Conservation (phyloP, 2,113 vertebrate species). For the Hydrolagus affinis region DNA sequence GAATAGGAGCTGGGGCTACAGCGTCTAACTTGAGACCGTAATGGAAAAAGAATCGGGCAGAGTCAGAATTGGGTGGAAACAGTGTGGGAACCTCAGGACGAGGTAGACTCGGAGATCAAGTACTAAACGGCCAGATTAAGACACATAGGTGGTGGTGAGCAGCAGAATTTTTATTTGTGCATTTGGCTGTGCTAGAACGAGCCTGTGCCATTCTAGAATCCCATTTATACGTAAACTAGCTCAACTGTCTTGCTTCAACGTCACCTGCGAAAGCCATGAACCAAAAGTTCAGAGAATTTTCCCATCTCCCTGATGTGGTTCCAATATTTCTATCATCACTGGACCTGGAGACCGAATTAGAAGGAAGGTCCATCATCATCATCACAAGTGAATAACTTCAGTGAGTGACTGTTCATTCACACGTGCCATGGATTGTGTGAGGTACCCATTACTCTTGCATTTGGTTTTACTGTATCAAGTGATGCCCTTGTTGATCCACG, state of each 20-base stretch:
- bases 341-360: neutral
- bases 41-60: too few relatives aligned
- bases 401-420: neutral
- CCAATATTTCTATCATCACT: neutral
- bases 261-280: neutral
- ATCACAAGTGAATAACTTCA: too few relatives aligned
- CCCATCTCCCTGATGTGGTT: neutral
- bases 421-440: neutral
- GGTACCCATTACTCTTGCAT: neutral
- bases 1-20: too few relatives aligned
- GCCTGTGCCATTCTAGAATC: slow-evolving; percentile 15
- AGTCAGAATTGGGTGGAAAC: neutral
- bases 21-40: too few relatives aligned
- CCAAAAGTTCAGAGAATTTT: neutral
- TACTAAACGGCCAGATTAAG: too few relatives aligned
- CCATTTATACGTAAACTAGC: neutral
- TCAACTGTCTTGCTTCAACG: neutral
- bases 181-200: too few relatives aligned
- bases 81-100: too few relatives aligned
- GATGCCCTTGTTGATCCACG: neutral
- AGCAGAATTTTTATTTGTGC: too few relatives aligned
- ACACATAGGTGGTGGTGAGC: too few relatives aligned
- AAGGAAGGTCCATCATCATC: too few relatives aligned
- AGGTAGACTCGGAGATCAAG: too few relatives aligned
- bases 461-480: neutral